phyloP scores from a whole-genome alignment of 1,140 invertebrate genomes.

The Chrysomallon squamiferum region DNA sequence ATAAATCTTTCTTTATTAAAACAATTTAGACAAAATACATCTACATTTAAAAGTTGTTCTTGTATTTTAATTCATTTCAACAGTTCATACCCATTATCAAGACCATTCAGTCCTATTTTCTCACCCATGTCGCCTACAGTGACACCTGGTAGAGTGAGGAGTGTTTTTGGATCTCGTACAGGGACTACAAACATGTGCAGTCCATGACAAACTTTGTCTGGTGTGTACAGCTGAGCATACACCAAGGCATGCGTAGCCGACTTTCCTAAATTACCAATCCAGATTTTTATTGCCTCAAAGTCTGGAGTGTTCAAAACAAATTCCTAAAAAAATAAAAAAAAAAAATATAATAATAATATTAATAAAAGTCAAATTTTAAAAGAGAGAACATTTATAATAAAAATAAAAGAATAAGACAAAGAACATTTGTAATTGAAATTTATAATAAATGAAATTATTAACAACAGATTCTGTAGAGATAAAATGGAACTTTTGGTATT shows the following conservation, averaged over 20 bases:
- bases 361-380: no score
- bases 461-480: no score
- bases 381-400: no score
- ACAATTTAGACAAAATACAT: no score
- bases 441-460: no score
- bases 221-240: slow-evolving; percentile 87
- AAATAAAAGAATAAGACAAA: no score
- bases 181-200: slow-evolving; percentile 86
- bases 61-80: no score
- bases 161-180: slow-evolving; percentile 78
- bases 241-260: slow-evolving; percentile 85
- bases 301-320: slow-evolving; percentile 92
- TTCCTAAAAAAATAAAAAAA: slow-evolving; percentile 67
- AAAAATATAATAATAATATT: no score
- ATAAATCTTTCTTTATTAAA: no score
- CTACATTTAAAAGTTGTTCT: no score
- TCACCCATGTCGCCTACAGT: slow-evolving; percentile 87
- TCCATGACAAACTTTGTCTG: slow-evolving; percentile 83
- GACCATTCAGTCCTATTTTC: slow-evolving; percentile 85
- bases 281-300: slow-evolving; percentile 94
- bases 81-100: slow-evolving; percentile 93
- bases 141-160: slow-evolving; percentile 77
- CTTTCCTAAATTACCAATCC: slow-evolving; percentile 78
- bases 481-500: no score
- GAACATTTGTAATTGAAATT: no score